Conservation (phyloP, 92 coral and sea anemone species). For the Epizoanthus fatuus region DNA sequence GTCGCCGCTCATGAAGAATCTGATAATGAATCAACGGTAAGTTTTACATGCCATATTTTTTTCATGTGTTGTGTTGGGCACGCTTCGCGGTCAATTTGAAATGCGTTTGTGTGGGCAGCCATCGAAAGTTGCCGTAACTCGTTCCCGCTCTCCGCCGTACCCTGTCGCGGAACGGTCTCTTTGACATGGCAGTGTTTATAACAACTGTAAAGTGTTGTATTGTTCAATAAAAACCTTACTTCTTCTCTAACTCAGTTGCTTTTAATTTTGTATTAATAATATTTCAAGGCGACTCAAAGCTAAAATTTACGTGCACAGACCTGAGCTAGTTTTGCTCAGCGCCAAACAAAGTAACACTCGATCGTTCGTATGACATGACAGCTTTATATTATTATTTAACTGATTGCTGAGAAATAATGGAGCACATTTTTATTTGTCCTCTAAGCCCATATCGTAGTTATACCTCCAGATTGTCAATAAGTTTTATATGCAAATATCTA, state of each 20-base stretch:
- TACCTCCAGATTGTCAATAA: too few species aligned
- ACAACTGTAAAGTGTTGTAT: not conserved
- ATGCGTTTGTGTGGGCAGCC: not conserved
- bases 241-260: not conserved
- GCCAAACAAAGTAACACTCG: slow-evolving; percentile 4
- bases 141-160: not conserved
- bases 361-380: too few species aligned
- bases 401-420: too few species aligned
- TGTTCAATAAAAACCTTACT: not conserved
- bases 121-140: slow-evolving; percentile 9
- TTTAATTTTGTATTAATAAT: not conserved
- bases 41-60: slow-evolving; percentile 6
- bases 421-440: too few species aligned
- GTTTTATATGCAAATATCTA: not conserved
- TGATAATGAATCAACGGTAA: slow-evolving; percentile 89
- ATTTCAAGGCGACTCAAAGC: not conserved
- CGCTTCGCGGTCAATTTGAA: slow-evolving; percentile 4
- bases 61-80: not conserved
- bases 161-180: slow-evolving; percentile 7
- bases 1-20: slow-evolving; percentile 85
- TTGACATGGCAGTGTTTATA: not conserved
- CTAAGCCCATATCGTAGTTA: too few species aligned
- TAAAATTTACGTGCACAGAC: not conserved
- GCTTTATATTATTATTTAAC: too few species aligned
- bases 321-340: not conserved